Base-by-base conservation (phyloP, 35 echinoderm and acorn worm genomes). In the Amphiura filiformis region DNA sequence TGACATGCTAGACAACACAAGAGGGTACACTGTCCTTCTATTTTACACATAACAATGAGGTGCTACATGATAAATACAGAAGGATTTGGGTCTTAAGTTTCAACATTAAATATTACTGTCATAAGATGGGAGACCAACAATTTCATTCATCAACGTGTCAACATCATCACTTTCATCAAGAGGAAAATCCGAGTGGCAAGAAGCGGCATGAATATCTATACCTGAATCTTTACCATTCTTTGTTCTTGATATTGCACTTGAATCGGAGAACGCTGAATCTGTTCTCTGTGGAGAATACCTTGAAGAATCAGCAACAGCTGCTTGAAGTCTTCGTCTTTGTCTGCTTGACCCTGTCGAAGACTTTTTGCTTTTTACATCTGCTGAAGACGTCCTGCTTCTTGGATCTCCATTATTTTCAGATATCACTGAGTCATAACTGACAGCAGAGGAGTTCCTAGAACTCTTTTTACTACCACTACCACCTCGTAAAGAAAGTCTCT, bases 381-480 rank as follows among this genome's bases (percentile, higher is more conserved):
- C 44, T 1, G 81, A 83, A 2, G 40, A 39, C 31, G 40, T 83
- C 26, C 39, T 52, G 41, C 81, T 83, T 39, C 42, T 47, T n/a
- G 81, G 52, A 34, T 83, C 81, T 11, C 44, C 44, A 52, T 52
- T 20, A 11, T 20, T 20, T 11, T 83, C 42, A 28, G 81, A 83
- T 57, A 83, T 49, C 18, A 47, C 81, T 15, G 81, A 83, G 42
- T 83, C 81, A 32, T 34, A 32, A 83, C 81, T 83, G 40, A 32
- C 52, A 0, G 81, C 81, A 0, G 81, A 83, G 7, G 40, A 33
- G 5, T 83, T 39, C 34, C 81, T 47, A 26, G 52, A 22, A 18
- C 33, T 80, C 37, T 82, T 82, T 20, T 47, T 33, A 83, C 81
- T 56, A 4, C 23, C 23, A 5, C 39, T 32, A 34, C 39, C 30